Conservation (phyloP, 2,797 vertebrate species). For the Microctenopoma stevenorrisi region DNA sequence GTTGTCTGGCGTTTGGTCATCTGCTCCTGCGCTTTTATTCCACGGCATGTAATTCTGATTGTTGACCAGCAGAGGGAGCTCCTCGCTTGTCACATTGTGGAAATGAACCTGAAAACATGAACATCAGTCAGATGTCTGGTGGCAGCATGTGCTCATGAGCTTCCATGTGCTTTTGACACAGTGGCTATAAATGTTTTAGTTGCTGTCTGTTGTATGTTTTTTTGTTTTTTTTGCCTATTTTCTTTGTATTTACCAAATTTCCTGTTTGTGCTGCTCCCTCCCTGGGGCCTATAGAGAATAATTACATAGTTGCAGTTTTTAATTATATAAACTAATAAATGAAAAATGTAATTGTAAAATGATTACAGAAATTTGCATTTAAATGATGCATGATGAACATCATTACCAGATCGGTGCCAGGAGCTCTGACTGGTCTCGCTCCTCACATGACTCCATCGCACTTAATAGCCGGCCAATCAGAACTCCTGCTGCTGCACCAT, state of each 20-base stretch:
- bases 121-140: background rate
- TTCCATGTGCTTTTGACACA: background rate
- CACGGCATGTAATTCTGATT: conserved; percentile 28
- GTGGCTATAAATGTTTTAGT: background rate
- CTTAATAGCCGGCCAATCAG: conserved; percentile 17
- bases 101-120: background rate
- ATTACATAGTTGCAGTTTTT: conserved; percentile 3
- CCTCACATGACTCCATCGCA: background rate
- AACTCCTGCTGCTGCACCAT: conserved; percentile 3
- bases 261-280: background rate
- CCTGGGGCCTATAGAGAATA: background rate
- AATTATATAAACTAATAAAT: conserved; percentile 2
- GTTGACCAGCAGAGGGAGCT: conserved; percentile 67
- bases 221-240: conserved; percentile 2
- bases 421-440: conserved; percentile 17
- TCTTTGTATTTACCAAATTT: conserved; percentile 1
- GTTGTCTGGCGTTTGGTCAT: background rate
- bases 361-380: conserved; percentile 32
- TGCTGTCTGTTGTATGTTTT: conserved; percentile 1
- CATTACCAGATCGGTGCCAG: conserved; percentile 10
- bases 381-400: conserved; percentile 32
- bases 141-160: background rate
- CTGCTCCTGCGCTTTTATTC: conserved; percentile 6
- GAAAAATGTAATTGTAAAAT: background rate
- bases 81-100: conserved; percentile 5